Evolutionary conservation across 2,113 vertebrate genomes (phyloP).

Genomic region (Fulmarus glacialis): DNA sequence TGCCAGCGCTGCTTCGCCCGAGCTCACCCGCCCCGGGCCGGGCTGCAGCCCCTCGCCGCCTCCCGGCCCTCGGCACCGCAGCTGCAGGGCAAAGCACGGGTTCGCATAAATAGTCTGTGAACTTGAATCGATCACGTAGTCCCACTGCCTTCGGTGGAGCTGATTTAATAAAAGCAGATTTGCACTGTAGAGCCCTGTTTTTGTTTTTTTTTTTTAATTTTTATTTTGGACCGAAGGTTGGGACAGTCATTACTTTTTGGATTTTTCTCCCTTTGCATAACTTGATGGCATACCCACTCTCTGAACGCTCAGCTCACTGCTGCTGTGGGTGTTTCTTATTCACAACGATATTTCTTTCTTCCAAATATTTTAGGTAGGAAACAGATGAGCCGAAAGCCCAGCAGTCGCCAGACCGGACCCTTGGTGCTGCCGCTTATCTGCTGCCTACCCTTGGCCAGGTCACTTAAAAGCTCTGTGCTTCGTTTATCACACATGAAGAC

Average conservation of each 20-base stretch:
- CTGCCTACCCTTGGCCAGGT: background rate
- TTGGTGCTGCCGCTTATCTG: background rate
- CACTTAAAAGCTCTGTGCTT: background rate
- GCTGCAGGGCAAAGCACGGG: accelerated
- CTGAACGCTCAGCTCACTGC: background rate
- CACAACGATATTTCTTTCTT: background rate
- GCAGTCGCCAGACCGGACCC: background rate
- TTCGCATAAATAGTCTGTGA: background rate
- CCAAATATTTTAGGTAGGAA: background rate
- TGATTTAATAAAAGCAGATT: background rate
- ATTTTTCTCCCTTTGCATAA: background rate
- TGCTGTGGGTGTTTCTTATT: background rate
- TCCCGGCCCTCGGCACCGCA: background rate
- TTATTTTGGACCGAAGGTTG: background rate
- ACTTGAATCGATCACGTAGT: accelerated
- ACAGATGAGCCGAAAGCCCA: background rate
- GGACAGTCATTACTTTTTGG: too few relatives aligned
- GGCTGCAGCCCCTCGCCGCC: accelerated
- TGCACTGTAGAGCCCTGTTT: background rate
- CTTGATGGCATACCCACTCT: background rate
- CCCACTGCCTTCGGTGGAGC: accelerated
- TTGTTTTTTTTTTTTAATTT: background rate
- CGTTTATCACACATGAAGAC: background rate
- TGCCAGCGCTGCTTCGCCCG: accelerated
- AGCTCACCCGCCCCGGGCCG: accelerated